Percentiles rank a stretch among this genome's conserved stretches.
Conservation (phyloP, 2,797 vertebrate genomes). For the Coilia nasus region DNA sequence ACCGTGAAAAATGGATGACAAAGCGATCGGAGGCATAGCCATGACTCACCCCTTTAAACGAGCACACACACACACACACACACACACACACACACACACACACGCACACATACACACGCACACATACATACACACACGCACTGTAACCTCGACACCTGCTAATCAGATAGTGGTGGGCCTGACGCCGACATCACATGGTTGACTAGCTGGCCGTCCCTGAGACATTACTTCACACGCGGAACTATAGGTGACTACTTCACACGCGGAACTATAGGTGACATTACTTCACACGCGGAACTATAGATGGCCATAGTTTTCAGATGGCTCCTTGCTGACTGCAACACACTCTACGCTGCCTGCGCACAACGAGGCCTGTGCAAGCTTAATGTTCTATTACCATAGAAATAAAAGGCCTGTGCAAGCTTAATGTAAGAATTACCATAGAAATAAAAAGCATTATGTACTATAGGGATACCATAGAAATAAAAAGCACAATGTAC, state of each 20-base stretch:
- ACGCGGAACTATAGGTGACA: neutral
- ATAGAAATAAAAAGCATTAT: neutral
- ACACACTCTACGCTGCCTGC: neutral
- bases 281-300: neutral
- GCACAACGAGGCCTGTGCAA: neutral
- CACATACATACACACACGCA: neutral
- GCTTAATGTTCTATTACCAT: too few relatives aligned
- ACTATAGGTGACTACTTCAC: neutral
- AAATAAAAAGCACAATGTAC: neutral
- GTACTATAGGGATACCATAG: too few relatives aligned
- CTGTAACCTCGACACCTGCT: neutral
- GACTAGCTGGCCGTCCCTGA: neutral
- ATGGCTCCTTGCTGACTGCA: neutral
- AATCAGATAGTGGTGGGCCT: neutral
- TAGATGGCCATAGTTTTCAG: neutral
- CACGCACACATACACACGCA: neutral
- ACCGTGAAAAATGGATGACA: constrained; percentile 34
- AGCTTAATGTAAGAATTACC: neutral
- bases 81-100: neutral
- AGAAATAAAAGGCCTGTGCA: neutral
- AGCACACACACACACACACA: neutral
- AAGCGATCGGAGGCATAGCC: constrained; percentile 28
- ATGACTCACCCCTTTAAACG: constrained; percentile 47
- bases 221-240: neutral
- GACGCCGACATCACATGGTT: neutral